Evolutionary conservation across 2,797 vertebrate genomes (phyloP).

Genomic region (Peromyscus aztecus): DNA sequence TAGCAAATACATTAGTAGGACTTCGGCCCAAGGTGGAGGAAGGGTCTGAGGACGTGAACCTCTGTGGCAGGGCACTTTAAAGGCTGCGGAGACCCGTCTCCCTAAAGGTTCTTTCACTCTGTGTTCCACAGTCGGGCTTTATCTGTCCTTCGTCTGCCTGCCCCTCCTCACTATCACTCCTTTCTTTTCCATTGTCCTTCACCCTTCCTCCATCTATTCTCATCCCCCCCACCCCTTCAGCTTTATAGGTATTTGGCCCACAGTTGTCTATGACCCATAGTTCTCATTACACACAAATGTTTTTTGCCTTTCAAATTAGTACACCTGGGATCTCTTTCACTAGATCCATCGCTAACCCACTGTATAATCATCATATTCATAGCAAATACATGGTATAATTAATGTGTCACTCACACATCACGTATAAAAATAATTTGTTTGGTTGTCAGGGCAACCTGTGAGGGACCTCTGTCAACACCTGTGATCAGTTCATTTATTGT

Average conservation of each 20-base stretch:
- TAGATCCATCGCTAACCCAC: not conserved
- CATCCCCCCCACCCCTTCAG: not conserved
- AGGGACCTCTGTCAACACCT: not conserved
- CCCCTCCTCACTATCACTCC: not conserved
- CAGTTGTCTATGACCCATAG: not conserved
- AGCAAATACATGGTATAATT: not conserved
- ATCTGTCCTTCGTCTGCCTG: not conserved
- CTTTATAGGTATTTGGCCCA: not conserved
- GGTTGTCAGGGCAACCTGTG: slow-evolving; percentile 21
- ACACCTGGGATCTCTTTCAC: slow-evolving; percentile 23
- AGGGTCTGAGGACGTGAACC: not conserved
- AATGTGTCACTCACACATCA: not conserved
- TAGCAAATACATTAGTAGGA: not conserved
- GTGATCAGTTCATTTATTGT: not conserved
- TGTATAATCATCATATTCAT: not conserved
- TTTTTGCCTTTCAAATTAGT: not conserved
- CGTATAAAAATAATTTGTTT: not conserved
- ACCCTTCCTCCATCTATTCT: not conserved
- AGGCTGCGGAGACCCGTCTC: not conserved
- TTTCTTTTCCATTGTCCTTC: not conserved
- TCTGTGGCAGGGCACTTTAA: rapidly evolving
- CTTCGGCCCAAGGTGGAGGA: not conserved
- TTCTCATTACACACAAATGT: not conserved
- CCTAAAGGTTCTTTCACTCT: not conserved
- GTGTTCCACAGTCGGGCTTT: rapidly evolving